Evolutionary conservation across 1,140 invertebrate genomes (phyloP).

Genomic region (Coenobita brevimanus): DNA sequence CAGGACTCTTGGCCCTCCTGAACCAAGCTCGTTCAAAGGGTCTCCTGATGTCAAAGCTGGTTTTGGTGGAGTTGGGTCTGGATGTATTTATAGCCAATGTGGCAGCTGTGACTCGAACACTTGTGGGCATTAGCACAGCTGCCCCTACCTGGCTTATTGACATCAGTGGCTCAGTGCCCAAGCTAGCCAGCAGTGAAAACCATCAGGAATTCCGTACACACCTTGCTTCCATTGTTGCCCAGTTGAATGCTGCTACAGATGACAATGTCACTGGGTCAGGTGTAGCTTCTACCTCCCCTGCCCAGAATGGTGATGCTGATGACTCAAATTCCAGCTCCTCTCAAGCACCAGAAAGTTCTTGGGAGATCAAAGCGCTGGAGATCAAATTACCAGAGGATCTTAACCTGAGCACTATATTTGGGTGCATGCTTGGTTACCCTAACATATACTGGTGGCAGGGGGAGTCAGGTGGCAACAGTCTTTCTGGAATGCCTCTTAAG

Average conservation of each 20-base stretch:
- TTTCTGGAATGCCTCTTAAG: conserved; percentile 68
- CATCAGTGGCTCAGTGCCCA: conserved; percentile 57
- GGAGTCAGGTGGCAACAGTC: conserved; percentile 62
- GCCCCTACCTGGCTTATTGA: conserved; percentile 63
- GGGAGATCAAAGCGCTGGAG: conserved; percentile 44
- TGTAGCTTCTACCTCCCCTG: conserved; percentile 6
- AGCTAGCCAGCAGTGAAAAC: conserved; percentile 48
- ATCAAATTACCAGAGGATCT: conserved; percentile 61
- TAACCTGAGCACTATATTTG: conserved; percentile 68
- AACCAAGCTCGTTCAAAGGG: conserved; percentile 47
- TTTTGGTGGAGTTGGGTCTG: conserved; percentile 59
- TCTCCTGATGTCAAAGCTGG: conserved; percentile 51
- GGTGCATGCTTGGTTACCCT: conserved; percentile 67
- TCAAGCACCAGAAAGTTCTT: neutral
- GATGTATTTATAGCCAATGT: conserved; percentile 69
- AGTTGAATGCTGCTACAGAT: conserved; percentile 42
- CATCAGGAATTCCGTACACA: conserved; percentile 57
- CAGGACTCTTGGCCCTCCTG: conserved; percentile 52
- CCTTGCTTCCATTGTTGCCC: conserved; percentile 56
- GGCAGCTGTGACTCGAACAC: conserved; percentile 33
- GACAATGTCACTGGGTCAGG: neutral
- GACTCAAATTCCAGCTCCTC: neutral
- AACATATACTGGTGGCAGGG: conserved; percentile 69
- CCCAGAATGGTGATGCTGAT: conserved; percentile 18
- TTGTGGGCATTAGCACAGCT: conserved; percentile 44